Evolutionary conservation across 2,113 vertebrate species (phyloP).

Genomic region (Chunga burmeisteri): DNA sequence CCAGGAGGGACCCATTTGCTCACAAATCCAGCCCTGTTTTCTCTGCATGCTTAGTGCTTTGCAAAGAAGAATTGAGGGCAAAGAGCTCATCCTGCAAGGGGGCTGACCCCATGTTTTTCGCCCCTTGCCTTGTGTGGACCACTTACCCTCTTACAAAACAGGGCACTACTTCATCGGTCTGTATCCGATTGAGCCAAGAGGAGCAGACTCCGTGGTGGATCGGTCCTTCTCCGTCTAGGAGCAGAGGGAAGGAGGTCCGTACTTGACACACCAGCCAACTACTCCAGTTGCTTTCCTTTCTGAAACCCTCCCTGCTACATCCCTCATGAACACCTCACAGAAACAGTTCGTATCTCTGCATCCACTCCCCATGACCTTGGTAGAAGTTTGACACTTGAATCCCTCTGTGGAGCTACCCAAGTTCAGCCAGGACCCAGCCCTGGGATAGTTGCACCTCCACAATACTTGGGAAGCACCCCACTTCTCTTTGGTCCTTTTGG

Average conservation of each 20-base stretch:
- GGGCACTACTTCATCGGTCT: slow-evolving; percentile 87
- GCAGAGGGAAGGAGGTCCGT: neutral
- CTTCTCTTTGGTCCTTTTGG: neutral
- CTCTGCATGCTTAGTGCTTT: neutral
- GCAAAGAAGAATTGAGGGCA: neutral
- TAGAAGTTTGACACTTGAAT: neutral
- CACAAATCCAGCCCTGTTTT: neutral
- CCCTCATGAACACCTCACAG: neutral
- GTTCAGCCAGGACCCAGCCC: neutral
- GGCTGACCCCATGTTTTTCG: neutral
- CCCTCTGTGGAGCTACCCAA: neutral
- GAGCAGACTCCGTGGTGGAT: slow-evolving; percentile 96
- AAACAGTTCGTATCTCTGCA: neutral
- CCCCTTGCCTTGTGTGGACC: neutral
- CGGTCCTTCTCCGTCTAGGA: slow-evolving; percentile 88
- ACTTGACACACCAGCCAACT: neutral
- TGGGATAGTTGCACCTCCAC: neutral
- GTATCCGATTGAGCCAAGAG: slow-evolving; percentile 95
- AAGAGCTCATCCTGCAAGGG: neutral
- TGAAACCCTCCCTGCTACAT: neutral
- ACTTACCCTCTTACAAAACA: slow-evolving; percentile 95
- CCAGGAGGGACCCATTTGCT: neutral
- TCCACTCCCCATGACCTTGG: neutral
- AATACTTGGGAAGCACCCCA: neutral
- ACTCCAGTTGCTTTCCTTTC: neutral